These are phyloP conservation scores for Oryzias dopingdopingensis DNA, from an alignment of 2,797 vertebrate species.

Conservation along the genomic window DNA sequence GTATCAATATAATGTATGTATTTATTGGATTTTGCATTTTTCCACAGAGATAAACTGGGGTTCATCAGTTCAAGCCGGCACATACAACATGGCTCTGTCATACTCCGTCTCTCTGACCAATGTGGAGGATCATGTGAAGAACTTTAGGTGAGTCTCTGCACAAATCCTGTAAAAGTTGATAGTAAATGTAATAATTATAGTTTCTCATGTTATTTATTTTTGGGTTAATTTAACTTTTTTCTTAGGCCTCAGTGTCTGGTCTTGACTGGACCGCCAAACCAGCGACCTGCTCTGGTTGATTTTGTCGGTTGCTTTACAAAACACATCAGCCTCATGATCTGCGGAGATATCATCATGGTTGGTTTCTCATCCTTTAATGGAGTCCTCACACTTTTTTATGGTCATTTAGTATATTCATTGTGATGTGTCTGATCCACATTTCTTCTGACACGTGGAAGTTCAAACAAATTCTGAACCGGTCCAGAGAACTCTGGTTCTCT, in stretches of 20 bases:
- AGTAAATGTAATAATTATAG: neutral
- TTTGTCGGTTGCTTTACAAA: constrained; percentile 80
- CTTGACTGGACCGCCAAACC: constrained; percentile 74
- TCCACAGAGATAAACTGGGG: constrained; percentile 79
- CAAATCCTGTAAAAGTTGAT: neutral
- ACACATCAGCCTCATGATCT: constrained; percentile 79
- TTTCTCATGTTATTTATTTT: neutral
- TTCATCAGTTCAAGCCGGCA: constrained; percentile 74
- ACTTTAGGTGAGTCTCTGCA: constrained; percentile 67
- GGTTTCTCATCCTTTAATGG: constrained; percentile 7
- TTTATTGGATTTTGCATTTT: neutral
- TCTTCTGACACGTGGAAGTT: too few species aligned
- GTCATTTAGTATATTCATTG: too few species aligned
- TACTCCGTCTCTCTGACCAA: constrained; percentile 70
- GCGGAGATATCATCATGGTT: constrained; percentile 76
- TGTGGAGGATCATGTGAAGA: constrained; percentile 80
- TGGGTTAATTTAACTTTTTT: neutral
- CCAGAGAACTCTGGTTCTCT: too few species aligned
- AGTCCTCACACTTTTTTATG: neutral
- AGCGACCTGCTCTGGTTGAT: constrained; percentile 77
- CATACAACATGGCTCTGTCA: constrained; percentile 78
- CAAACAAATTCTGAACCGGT: too few species aligned
- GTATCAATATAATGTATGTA: too few species aligned
- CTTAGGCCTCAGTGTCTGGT: constrained; percentile 79
- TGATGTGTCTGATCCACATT: too few species aligned